Percentiles rank a stretch among this genome's conserved stretches.
These are phyloP conservation scores for Eupithecia subfuscata DNA, from an alignment of 2,888 invertebrate species.

Conservation along the genomic window DNA sequence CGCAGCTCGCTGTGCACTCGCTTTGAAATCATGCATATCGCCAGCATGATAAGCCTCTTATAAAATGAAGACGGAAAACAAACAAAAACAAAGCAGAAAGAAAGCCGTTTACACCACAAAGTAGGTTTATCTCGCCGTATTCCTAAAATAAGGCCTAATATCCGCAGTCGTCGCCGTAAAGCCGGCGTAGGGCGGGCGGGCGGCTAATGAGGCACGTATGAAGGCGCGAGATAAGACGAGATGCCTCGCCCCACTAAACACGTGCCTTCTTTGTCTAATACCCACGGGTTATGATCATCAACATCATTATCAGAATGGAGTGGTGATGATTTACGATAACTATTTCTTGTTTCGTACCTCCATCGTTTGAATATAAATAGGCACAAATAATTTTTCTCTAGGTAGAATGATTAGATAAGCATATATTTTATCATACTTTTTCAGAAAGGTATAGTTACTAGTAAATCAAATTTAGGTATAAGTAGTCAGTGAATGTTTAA, in stretches of 20 bases:
- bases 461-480: too few relatives aligned
- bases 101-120: neutral
- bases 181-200: neutral
- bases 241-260: conserved; percentile 3
- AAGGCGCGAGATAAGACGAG: conserved; percentile 33
- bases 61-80: neutral
- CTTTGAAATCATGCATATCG: too few relatives aligned
- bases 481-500: too few relatives aligned
- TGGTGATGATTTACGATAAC: neutral
- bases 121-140: neutral
- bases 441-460: too few relatives aligned
- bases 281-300: neutral
- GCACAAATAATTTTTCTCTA: too few relatives aligned
- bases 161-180: neutral
- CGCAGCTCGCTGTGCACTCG: too few relatives aligned
- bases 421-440: too few relatives aligned
- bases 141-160: neutral
- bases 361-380: neutral
- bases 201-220: conserved; percentile 36
- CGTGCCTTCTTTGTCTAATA: neutral
- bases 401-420: too few relatives aligned
- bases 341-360: neutral
- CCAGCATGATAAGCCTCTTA: too few relatives aligned
- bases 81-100: neutral
- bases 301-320: neutral